phyloP scores from a whole-genome alignment of 1,140 invertebrate genomes.

The Lepidurus apus region DNA sequence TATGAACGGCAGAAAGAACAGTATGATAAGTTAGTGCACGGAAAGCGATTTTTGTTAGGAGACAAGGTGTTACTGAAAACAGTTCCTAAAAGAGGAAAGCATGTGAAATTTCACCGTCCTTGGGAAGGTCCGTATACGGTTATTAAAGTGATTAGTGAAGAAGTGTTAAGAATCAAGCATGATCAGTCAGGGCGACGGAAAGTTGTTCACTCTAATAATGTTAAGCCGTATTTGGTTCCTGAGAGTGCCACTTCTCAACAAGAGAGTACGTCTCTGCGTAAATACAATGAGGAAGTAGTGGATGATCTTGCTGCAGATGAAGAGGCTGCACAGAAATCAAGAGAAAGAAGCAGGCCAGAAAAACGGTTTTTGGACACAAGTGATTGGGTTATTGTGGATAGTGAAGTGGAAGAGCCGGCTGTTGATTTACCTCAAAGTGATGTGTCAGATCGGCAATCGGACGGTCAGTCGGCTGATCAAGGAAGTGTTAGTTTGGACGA shows the following conservation, averaged over 20 bases:
- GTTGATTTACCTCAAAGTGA: constrained; percentile 1
- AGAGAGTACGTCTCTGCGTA: too few species aligned
- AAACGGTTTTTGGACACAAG: background rate
- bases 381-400: background rate
- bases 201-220: too few species aligned
- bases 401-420: background rate
- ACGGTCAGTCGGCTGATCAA: background rate
- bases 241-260: too few species aligned
- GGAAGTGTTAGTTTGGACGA: background rate
- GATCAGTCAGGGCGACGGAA: too few species aligned
- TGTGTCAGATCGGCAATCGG: background rate
- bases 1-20: too few species aligned
- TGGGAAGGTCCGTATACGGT: background rate
- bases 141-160: background rate
- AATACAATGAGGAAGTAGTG: too few species aligned
- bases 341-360: too few species aligned
- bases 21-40: background rate
- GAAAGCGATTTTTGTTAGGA: constrained; percentile 6
- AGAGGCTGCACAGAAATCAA: too few species aligned
- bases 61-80: background rate
- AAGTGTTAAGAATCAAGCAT: background rate
- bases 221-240: too few species aligned
- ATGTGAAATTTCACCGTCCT: constrained; percentile 1
- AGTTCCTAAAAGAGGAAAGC: background rate
- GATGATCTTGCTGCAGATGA: too few species aligned